These are phyloP conservation scores for Notoglanidium macrostoma DNA, from an alignment of 2,797 vertebrate genomes.

Conservation along the genomic window DNA sequence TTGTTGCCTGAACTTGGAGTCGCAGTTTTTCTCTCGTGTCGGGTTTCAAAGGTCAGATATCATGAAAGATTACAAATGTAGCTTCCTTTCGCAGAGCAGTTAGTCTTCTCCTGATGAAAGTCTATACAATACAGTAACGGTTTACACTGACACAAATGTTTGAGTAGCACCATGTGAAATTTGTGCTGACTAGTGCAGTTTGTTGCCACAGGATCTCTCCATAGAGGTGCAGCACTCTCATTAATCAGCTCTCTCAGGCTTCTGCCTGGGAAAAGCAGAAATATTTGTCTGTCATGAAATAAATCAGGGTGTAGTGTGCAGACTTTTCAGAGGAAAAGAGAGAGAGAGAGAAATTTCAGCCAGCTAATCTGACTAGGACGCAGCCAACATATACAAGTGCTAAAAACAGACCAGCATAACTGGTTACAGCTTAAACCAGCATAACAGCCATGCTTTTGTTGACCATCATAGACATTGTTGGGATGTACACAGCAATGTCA, in stretches of 20 bases:
- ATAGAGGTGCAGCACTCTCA: slow-evolving; percentile 36
- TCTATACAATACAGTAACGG: background rate
- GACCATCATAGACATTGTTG: background rate
- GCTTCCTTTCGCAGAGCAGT: background rate
- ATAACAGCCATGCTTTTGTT: background rate
- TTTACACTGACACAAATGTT: background rate
- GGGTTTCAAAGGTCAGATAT: slow-evolving; percentile 58
- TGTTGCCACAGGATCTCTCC: slow-evolving; percentile 59
- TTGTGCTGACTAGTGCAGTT: slow-evolving; percentile 64
- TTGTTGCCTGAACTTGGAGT: background rate
- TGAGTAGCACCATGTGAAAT: slow-evolving; percentile 24
- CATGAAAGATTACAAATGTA: background rate
- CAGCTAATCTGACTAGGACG: background rate
- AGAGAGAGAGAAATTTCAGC: background rate
- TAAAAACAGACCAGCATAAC: background rate
- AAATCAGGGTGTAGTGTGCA: background rate
- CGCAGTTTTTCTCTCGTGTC: background rate
- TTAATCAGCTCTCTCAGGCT: background rate
- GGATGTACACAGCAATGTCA: background rate
- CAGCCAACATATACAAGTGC: background rate
- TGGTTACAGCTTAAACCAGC: background rate
- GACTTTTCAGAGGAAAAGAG: background rate
- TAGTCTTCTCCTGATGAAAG: background rate
- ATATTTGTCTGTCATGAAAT: slow-evolving; percentile 45
- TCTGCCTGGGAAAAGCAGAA: slow-evolving; percentile 16